A percentile compares a stretch with the other conserved stretches of the same genome.
phyloP scores from a whole-genome alignment of 2,113 vertebrate species.

The Brevimyrus niger region DNA sequence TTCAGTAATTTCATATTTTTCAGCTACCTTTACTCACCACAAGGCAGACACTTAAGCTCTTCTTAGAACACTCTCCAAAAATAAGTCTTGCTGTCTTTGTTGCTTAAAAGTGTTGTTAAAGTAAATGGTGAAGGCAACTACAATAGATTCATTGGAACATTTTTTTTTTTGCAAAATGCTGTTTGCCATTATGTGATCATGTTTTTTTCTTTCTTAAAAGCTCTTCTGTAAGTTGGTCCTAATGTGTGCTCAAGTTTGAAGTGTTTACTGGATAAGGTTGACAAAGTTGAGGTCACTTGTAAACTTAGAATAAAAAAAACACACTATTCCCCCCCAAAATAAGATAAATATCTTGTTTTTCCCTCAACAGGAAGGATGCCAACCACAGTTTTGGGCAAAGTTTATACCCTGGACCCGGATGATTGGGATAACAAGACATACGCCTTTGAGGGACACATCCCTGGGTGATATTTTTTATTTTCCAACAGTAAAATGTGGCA shows the following conservation, averaged over 20 bases:
- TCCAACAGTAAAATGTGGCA: background rate
- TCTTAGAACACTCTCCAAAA: background rate
- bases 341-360: conserved; percentile 7
- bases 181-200: background rate
- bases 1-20: background rate
- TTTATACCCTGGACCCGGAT: conserved; percentile 76
- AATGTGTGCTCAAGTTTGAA: conserved; percentile 3
- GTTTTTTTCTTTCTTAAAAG: background rate
- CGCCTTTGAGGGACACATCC: conserved; percentile 70
- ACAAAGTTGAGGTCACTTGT: background rate
- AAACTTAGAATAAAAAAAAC: background rate
- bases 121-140: background rate
- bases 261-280: background rate
- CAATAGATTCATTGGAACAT: background rate
- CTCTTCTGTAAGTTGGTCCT: background rate
- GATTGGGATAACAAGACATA: conserved; percentile 92
- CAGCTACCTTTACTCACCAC: background rate
- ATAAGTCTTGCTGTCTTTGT: conserved; percentile 4
- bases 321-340: background rate
- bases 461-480: conserved; percentile 60
- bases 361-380: conserved; percentile 68
- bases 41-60: background rate
- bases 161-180: conserved; percentile 1
- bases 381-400: conserved; percentile 70
- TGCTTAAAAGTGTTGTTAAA: background rate